These are phyloP conservation scores for Zeus faber DNA, from an alignment of 2,113 vertebrate genomes.

Conservation along the genomic window DNA sequence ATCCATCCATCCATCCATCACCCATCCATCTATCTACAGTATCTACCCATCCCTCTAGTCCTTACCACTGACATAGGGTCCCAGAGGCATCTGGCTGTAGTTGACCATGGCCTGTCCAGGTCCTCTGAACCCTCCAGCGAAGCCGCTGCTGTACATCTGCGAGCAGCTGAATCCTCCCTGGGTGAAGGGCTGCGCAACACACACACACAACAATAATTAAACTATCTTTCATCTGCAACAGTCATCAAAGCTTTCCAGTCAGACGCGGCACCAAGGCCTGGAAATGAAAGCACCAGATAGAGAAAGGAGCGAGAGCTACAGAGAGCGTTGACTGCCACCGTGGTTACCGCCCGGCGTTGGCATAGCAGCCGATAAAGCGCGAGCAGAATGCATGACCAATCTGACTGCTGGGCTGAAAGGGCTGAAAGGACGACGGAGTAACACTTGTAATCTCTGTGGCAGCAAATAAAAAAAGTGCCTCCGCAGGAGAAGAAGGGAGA, in stretches of 20 bases:
- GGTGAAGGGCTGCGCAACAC: conserved; percentile 66
- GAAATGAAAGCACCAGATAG: too few species aligned
- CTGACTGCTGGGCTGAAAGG: neutral
- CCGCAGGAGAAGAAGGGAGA: too few species aligned
- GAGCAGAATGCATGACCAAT: conserved; percentile 18
- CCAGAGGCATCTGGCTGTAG: conserved; percentile 98
- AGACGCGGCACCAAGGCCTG: too few species aligned
- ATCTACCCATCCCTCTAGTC: neutral
- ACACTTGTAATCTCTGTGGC: neutral
- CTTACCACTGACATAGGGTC: conserved; percentile 95
- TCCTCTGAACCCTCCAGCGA: conserved; percentile 87
- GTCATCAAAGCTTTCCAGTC: too few species aligned
- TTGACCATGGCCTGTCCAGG: conserved; percentile 90
- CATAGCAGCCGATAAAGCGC: conserved; percentile 23
- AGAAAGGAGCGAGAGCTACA: neutral
- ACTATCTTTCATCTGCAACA: too few species aligned
- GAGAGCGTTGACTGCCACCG: conserved; percentile 17
- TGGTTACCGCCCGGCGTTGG: conserved; percentile 27
- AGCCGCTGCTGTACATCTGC: conserved; percentile 89
- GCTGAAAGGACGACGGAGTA: conserved; percentile 26
- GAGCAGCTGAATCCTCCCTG: conserved; percentile 88
- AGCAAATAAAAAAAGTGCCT: too few species aligned
- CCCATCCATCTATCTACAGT: neutral
- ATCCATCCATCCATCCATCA: neutral
- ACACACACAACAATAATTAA: neutral